A percentile compares a stretch with the other conserved stretches of the same genome.
These are phyloP conservation scores for Ophraella communa DNA, from an alignment of 2,888 invertebrate species.

Conservation along the genomic window DNA sequence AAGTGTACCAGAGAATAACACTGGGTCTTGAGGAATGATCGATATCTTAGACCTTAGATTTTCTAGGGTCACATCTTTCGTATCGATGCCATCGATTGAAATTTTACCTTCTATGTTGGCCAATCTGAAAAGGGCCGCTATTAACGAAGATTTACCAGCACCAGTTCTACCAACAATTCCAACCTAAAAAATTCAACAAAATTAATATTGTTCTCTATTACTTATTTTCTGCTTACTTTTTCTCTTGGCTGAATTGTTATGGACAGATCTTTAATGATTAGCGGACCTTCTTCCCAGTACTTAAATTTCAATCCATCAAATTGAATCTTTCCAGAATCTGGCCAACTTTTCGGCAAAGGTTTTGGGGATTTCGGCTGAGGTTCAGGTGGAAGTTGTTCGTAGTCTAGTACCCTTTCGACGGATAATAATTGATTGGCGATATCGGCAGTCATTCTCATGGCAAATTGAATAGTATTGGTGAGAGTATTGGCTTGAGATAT, in stretches of 20 bases:
- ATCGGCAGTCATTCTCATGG: slow-evolving; percentile 79
- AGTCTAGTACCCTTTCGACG: slow-evolving; percentile 82
- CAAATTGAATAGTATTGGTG: slow-evolving; percentile 81
- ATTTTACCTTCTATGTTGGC: slow-evolving; percentile 74
- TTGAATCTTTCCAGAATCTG: slow-evolving; percentile 67
- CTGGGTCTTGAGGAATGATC: slow-evolving; percentile 62
- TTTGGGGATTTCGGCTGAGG: slow-evolving; percentile 60
- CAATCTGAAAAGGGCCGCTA: slow-evolving; percentile 79
- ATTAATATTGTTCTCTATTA: neutral
- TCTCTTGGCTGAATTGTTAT: slow-evolving; percentile 70
- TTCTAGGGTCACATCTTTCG: slow-evolving; percentile 64
- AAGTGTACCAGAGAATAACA: slow-evolving; percentile 70
- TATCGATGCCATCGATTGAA: slow-evolving; percentile 73
- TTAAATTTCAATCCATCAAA: slow-evolving; percentile 69
- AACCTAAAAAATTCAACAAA: slow-evolving; percentile 62
- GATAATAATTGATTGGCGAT: slow-evolving; percentile 75
- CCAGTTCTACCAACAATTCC: slow-evolving; percentile 86
- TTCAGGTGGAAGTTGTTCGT: slow-evolving; percentile 74
- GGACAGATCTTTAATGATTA: slow-evolving; percentile 75
- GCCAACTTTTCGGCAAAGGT: slow-evolving; percentile 67
- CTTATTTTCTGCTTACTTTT: slow-evolving; percentile 63
- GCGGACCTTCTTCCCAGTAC: slow-evolving; percentile 67
- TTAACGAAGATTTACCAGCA: slow-evolving; percentile 81
- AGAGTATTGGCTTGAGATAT: slow-evolving; percentile 64
- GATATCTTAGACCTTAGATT: slow-evolving; percentile 63